Base-by-base conservation (phyloP, 2,113 vertebrate genomes). In the Limnothrissa miodon region DNA sequence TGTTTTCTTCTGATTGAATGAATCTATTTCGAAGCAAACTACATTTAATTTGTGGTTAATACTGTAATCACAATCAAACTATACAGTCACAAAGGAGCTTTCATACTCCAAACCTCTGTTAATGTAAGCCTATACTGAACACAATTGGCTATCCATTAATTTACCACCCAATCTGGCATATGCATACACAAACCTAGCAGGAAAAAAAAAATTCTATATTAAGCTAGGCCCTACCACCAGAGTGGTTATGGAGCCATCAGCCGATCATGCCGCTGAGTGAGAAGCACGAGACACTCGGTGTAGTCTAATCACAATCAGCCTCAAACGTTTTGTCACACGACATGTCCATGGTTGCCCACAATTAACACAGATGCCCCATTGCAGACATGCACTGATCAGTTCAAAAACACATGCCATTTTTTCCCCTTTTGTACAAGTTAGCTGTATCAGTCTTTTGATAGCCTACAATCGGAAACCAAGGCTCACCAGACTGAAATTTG, bases 221-320 rank as follows among this genome's bases (percentile, higher is more conserved):
- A 84, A 81, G 80, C 53, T 25, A 51, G 23, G 80, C 48, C 45
- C 80, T 46, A 23, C 81, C 39, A 74, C 56, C 23, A 39, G 74
- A 74, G 46, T 42, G 36, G 53, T 82, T 82, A 82, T 85, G 39
- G 84, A 82, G 70, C 70, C 81, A 85, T 59, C 80, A 85, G 84
- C 79, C 66, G 59, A 81, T 81, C 84, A 79, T n/a, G 79, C 45
- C 15, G 70, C 44, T 39, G 46, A 44, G 46, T 33, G 45, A 46
- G 23, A 36, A 17, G 36, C 66, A 25, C 29, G 84, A 51, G 44
- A 10, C 25, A 13, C 23, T 19, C 83, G 56, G 48, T 53, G 39
- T 81, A 44, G 80, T 84, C 62, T 81, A 78, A 84, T 81, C 33
- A 70, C 81, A 74, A 84, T 81, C 83, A 84, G 83, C 44, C 62